A percentile compares a stretch with the other conserved stretches of the same genome.
These are phyloP conservation scores for Cenopis cana DNA, from an alignment of 2,888 invertebrate species.

Conservation along the genomic window DNA sequence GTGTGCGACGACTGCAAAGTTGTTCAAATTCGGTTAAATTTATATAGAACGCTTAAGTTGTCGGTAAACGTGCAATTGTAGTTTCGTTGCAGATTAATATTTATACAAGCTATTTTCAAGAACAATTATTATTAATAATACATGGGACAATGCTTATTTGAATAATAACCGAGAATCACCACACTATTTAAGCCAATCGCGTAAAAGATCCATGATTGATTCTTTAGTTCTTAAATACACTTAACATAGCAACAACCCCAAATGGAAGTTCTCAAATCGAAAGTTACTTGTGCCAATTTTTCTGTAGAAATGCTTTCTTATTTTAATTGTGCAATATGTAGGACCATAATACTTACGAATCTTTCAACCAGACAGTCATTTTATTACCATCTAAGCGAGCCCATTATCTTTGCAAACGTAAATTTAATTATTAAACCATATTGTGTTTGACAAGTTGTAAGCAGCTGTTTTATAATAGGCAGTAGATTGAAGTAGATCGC, in stretches of 20 bases:
- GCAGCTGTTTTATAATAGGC: constrained; percentile 22
- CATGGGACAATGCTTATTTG: background rate
- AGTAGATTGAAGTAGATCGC: constrained; percentile 24
- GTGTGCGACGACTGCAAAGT: constrained; percentile 31
- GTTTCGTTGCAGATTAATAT: constrained; percentile 24
- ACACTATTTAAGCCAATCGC: background rate
- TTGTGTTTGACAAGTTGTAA: constrained; percentile 11
- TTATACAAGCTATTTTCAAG: constrained; percentile 8
- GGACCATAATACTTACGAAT: background rate
- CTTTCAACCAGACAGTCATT: background rate
- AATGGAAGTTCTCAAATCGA: too few relatives aligned
- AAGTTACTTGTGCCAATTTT: too few relatives aligned
- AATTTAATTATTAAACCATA: background rate
- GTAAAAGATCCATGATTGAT: background rate
- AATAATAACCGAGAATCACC: constrained; percentile 4
- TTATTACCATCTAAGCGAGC: background rate
- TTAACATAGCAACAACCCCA: background rate
- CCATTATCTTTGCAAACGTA: background rate
- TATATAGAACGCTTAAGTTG: constrained; percentile 34
- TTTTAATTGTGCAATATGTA: too few relatives aligned
- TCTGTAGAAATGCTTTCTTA: too few relatives aligned
- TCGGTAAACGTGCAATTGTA: constrained; percentile 23
- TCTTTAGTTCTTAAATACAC: background rate
- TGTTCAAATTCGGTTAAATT: constrained; percentile 35
- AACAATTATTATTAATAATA: background rate